Percentiles rank a stretch among this genome's conserved stretches.
Conservation (phyloP, 92 coral and sea anemone species). For the Zoanthus sociatus region DNA sequence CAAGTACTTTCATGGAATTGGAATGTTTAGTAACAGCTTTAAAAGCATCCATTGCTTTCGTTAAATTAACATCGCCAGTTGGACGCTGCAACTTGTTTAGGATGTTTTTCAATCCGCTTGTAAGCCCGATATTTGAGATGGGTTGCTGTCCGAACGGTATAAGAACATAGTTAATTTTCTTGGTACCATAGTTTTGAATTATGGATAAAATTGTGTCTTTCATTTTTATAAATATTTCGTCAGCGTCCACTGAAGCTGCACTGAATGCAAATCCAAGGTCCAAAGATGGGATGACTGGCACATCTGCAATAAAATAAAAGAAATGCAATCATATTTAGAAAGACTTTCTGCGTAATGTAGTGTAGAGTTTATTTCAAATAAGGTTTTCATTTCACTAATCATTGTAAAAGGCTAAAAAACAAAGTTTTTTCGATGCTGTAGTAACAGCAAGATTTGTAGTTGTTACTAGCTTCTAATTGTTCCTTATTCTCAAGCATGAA, state of each 20-base stretch:
- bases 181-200: slow-evolving; percentile 61
- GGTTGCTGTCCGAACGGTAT: slow-evolving; percentile 24
- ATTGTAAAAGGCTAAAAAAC: too few relatives aligned
- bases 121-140: not conserved
- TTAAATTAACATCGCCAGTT: slow-evolving; percentile 69
- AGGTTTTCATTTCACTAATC: too few relatives aligned
- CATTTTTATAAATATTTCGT: slow-evolving; percentile 63
- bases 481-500: not conserved
- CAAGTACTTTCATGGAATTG: slow-evolving; percentile 77
- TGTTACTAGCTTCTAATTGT: too few relatives aligned
- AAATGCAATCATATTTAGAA: not conserved
- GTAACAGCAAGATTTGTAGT: too few relatives aligned
- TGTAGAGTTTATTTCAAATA: too few relatives aligned
- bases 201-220: slow-evolving; percentile 75
- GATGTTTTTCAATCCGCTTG: slow-evolving; percentile 23
- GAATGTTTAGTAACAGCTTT: slow-evolving; percentile 47
- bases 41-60: slow-evolving; percentile 73
- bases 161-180: slow-evolving; percentile 22
- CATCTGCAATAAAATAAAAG: slow-evolving; percentile 19
- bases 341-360: too few relatives aligned
- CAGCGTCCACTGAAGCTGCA: slow-evolving; percentile 51
- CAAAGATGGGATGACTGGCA: not conserved
- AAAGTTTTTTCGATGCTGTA: too few relatives aligned
- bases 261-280: slow-evolving; percentile 54
- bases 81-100: slow-evolving; percentile 53